Base-by-base conservation (phyloP, 2,888 invertebrate species). In the Mythimna lalbum region DNA sequence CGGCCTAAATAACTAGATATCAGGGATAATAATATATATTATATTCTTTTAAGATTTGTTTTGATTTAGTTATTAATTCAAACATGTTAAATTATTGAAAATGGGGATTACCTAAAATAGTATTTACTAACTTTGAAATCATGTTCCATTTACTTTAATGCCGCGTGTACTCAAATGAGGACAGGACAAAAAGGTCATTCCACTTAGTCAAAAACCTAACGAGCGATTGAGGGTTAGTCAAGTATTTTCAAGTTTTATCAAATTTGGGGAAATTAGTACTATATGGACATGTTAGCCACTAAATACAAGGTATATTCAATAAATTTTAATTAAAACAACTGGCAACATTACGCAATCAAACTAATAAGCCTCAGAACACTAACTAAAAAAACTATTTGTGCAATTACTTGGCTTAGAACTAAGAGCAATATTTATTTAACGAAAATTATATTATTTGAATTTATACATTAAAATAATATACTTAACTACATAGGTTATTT, bases 261-360 rank as follows among this genome's bases (percentile, higher is more conserved):
- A 36, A 50, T 14, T 43, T 43, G 36, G 71, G 78, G 2, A 60
- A 68, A 82, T 88, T 89, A 89, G 89, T 90, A 84, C 27, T 53
- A 60, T n/a, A 76, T 39, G 62, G 88, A 89, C 87, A 89, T 90
- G 89, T 90, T 90, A 90, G 73, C 76, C 43, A 87, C 82, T 69
- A 83, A 89, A 87, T 69, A 84, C 86, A 83, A 73, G 70, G 56
- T 57, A 77, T 76, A 63, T 69, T 74, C 7, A 81, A 77, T 78
- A 76, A 74, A 83, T 78, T 85, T 84, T 84, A 78, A 85, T 85
- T 59, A 81, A 87, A 86, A 88, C 84, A 86, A 87, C 73, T 85
- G 79, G 81, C 86, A 87, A 88, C 76, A 86, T 71, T 84, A 79
- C 65, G 63, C 63, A 72, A 76, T 69, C 47, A 78, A 83, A 67